Base-by-base conservation (phyloP, 2,797 vertebrate genomes). In the Artibeus jamaicensis region DNA sequence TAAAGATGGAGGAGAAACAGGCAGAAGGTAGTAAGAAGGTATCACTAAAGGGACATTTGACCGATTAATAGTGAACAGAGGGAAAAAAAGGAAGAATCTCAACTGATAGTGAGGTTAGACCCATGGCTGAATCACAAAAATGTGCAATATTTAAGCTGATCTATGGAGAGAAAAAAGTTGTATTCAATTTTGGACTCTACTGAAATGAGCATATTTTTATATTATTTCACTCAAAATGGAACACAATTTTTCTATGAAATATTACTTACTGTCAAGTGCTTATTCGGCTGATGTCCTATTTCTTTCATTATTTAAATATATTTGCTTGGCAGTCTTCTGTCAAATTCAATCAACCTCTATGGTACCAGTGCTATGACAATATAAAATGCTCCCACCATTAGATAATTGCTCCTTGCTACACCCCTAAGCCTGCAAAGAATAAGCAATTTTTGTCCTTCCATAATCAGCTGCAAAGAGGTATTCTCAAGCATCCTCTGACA, bases 241-340 rank as follows among this genome's bases (percentile, higher is more conserved):
- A 91, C 5, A 89, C 91, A 5, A 92, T 97, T 93, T 96, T 57
- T 84, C 86, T 91, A 76, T 78, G 57, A 95, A 68, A 97, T 39
- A 81, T 92, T 86, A 89, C 84, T 92, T 94, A 96, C 77, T 95
- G 65, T 92, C 57, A 95, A 96, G 50, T 93, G 83, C 62, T 82
- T 78, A 70, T 70, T 9, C 53, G 89, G 62, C 77, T 79, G 48
- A 93, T 90, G 82, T 89, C 53, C 46, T 78, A 87, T 74, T 77
- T 95, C 59, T 91, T 93, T 85, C 79, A 95, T 70, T 86, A 97
- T 91, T 96, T 95, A 78, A 95, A 97, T 83, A 93, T 3, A 18
- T 89, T 95, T 94, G 73, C 90, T 87, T 97, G 93, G 97, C 97
- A 98, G 92, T 93, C 76, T 96, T 93, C 78, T 96, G 34, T 48